A percentile compares a stretch with the other conserved stretches of the same genome.
Conservation (phyloP, 2,797 vertebrate genomes). For the Dendrocincla fuliginosa region DNA sequence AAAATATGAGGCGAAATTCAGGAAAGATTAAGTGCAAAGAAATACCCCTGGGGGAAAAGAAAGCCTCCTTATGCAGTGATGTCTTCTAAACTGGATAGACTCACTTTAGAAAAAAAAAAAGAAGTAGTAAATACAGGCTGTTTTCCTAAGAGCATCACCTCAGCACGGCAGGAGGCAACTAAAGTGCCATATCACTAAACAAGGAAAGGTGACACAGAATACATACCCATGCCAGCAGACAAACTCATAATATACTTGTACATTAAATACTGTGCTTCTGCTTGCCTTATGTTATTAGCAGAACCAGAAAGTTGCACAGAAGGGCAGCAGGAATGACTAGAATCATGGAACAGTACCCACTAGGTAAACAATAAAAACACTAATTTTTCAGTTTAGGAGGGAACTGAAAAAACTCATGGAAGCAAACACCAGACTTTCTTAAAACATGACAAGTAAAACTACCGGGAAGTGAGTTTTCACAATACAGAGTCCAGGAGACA, state of each 20-base stretch:
- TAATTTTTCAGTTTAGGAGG: background rate
- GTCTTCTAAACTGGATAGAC: background rate
- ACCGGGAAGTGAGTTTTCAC: background rate
- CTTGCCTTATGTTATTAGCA: background rate
- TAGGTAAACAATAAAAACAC: background rate
- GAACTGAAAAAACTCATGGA: background rate
- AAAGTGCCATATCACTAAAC: background rate
- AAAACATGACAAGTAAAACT: background rate
- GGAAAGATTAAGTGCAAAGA: background rate
- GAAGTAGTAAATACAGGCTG: background rate
- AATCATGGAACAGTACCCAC: fast-evolving
- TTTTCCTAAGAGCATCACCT: background rate
- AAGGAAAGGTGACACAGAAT: background rate
- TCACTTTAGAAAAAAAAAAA: background rate
- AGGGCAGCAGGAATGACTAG: background rate
- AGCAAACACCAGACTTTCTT: background rate
- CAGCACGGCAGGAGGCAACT: background rate
- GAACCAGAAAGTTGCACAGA: background rate
- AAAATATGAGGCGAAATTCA: background rate
- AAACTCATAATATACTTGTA: background rate
- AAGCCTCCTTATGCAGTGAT: background rate
- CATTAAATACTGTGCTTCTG: background rate
- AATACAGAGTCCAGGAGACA: background rate
- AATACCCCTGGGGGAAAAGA: background rate
- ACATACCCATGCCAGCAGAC: background rate